A percentile compares a stretch with the other conserved stretches of the same genome.
Evolutionary conservation across 2,797 vertebrate genomes (phyloP).

Genomic region (Loriculus beryllinus): DNA sequence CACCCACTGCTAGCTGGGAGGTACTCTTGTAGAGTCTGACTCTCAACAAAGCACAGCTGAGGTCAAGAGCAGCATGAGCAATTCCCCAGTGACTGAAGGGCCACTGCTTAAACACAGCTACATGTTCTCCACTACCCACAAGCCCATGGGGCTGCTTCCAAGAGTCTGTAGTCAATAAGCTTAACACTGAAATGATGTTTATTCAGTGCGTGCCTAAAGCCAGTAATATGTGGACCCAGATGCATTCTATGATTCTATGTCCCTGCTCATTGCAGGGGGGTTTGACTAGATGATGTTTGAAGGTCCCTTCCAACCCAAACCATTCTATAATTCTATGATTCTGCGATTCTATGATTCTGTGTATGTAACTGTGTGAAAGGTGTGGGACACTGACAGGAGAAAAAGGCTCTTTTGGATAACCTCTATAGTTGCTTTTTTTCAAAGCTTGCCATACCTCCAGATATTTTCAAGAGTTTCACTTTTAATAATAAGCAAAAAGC

Average conservation of each 20-base stretch:
- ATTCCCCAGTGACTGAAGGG: not conserved
- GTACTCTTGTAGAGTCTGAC: not conserved
- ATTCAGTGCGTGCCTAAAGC: not conserved
- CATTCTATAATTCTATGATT: not conserved
- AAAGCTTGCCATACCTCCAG: not conserved
- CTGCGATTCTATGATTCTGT: not conserved
- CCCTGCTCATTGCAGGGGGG: not conserved
- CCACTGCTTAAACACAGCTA: not conserved
- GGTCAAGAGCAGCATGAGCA: not conserved
- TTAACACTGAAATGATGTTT: not conserved
- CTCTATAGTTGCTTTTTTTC: not conserved
- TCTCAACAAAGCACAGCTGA: not conserved
- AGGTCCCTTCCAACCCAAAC: not conserved
- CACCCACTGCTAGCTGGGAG: conserved; percentile 9
- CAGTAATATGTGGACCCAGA: not conserved
- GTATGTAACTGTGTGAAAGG: not conserved
- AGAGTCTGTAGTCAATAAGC: not conserved
- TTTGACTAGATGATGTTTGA: not conserved
- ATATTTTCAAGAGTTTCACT: not conserved
- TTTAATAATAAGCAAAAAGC: not conserved
- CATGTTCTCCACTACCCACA: not conserved
- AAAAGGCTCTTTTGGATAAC: not conserved
- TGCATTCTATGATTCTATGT: not conserved
- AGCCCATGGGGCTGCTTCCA: not conserved
- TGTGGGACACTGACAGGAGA: not conserved